phyloP scores from a whole-genome alignment of 1,140 invertebrate species.

The Pygmarrhopalites habei region DNA sequence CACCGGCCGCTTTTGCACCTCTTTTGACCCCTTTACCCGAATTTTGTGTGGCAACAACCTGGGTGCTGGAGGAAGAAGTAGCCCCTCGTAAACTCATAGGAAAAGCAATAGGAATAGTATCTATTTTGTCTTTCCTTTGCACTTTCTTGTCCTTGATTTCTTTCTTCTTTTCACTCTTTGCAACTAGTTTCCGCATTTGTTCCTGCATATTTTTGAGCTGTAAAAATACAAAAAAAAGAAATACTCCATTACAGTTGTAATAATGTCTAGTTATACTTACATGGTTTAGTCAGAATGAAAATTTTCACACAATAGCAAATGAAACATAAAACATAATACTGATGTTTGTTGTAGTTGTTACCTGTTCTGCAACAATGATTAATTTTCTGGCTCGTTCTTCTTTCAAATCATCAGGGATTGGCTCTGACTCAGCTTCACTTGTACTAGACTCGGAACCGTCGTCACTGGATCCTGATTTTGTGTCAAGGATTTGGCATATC shows the following conservation, averaged over 20 bases:
- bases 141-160: too few species aligned
- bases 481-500: conserved; percentile 56
- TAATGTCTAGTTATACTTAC: too few species aligned
- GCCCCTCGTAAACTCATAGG: conserved; percentile 24
- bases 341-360: too few species aligned
- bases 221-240: too few species aligned
- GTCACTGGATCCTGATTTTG: not conserved
- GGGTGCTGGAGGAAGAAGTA: conserved; percentile 23
- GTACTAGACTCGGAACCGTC: conserved; percentile 47
- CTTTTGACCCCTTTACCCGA: conserved; percentile 38
- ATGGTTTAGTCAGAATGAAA: too few species aligned
- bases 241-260: too few species aligned
- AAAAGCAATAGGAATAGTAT: conserved; percentile 12
- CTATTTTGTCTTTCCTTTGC: conserved; percentile 61
- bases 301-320: too few species aligned
- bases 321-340: too few species aligned
- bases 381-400: conserved; percentile 74
- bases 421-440: conserved; percentile 57
- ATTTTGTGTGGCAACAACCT: conserved; percentile 20
- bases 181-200: conserved; percentile 78
- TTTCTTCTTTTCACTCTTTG: conserved; percentile 64
- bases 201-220: conserved; percentile 80
- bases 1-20: conserved; percentile 41
- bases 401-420: conserved; percentile 69
- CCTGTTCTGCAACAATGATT: conserved; percentile 79